Percentiles rank a stretch among this genome's conserved stretches.
These are phyloP conservation scores for Xestia xanthographa DNA, from an alignment of 2,888 invertebrate genomes.

Conservation along the genomic window DNA sequence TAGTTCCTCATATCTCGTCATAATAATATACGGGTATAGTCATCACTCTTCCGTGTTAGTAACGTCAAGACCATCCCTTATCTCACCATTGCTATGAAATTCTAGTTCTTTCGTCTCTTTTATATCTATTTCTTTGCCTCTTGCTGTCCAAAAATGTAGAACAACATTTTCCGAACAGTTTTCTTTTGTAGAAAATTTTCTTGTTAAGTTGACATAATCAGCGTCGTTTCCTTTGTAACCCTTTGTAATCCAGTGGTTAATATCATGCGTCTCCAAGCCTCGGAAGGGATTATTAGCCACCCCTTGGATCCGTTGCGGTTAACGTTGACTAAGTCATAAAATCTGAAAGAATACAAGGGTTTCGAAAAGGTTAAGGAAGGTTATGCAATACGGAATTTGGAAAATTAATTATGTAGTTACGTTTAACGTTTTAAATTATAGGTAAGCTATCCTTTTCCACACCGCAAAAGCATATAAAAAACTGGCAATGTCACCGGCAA, in stretches of 20 bases:
- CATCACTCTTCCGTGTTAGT: conserved; percentile 20
- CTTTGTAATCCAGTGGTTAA: conserved; percentile 24
- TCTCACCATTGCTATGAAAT: neutral
- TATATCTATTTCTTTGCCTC: neutral
- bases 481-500: neutral
- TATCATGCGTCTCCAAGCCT: conserved; percentile 7
- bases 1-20: conserved; percentile 17
- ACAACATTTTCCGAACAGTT: neutral
- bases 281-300: conserved; percentile 10
- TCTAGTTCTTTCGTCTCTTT: neutral
- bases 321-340: conserved; percentile 3
- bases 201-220: neutral
- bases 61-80: conserved; percentile 19
- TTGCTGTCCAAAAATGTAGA: no score
- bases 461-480: neutral
- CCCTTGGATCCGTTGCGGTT: conserved; percentile 10
- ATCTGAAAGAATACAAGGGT: neutral
- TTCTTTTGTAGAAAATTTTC: neutral
- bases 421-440: neutral
- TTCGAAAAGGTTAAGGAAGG: neutral
- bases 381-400: neutral
- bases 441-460: neutral
- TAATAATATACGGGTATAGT: conserved; percentile 14
- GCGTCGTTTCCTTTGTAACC: neutral
- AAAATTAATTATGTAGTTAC: neutral